Percentiles rank a stretch among this genome's conserved stretches.
Evolutionary conservation across 2,797 vertebrate species (phyloP).

Genomic region (Mus caroli): DNA sequence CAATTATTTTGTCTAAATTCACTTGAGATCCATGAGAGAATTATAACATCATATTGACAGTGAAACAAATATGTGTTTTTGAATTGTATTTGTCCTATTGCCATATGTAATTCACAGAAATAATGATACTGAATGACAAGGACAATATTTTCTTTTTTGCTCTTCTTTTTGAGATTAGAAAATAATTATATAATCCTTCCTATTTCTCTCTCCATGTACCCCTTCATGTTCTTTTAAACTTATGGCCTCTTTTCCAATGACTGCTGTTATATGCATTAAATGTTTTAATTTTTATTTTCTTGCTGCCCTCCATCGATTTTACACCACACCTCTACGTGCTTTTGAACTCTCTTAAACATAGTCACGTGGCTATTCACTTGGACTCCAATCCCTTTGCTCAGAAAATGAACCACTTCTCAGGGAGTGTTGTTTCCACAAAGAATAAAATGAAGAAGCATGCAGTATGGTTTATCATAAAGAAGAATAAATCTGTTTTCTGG

Average conservation of each 20-base stretch:
- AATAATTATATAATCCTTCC: background rate
- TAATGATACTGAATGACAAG: constrained; percentile 75
- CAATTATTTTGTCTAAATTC: constrained; percentile 68
- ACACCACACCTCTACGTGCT: constrained; percentile 37
- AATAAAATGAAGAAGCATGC: constrained; percentile 73
- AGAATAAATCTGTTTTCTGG: constrained; percentile 49
- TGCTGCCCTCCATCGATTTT: constrained; percentile 15
- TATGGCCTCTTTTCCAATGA: background rate
- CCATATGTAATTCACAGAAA: constrained; percentile 66
- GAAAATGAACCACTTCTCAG: constrained; percentile 79
- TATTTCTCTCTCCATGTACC: background rate
- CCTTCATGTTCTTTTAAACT: background rate
- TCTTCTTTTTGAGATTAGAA: background rate
- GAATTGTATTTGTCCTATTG: constrained; percentile 75
- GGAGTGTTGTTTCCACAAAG: constrained; percentile 59
- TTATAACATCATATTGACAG: background rate
- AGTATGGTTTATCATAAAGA: constrained; percentile 71
- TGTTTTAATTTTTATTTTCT: constrained; percentile 74
- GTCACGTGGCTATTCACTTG: constrained; percentile 53
- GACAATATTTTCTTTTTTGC: constrained; percentile 76
- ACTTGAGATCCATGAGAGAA: constrained; percentile 55
- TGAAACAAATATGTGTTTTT: constrained; percentile 48
- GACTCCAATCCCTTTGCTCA: constrained; percentile 79
- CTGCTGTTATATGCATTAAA: background rate
- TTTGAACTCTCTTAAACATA: constrained; percentile 59